Evolutionary conservation across 2,888 invertebrate genomes (phyloP), one percentile per base, ranked within the genome.

Genomic region (Aleiodes alternator): DNA sequence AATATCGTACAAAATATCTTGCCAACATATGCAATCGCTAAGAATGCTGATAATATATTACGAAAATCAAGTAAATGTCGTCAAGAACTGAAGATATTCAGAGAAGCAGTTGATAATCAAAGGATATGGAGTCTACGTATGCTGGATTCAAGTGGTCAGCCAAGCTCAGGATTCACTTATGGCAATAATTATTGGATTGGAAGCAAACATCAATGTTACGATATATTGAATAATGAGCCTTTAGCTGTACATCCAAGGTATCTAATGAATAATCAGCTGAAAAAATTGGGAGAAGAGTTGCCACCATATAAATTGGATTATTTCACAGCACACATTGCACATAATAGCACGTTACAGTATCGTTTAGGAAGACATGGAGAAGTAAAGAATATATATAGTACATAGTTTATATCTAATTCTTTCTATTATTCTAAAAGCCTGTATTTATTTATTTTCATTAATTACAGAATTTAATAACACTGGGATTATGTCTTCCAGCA

Each of bases 341-440:
- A 61, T 16, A 61, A 61, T 43, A 61, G 61, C 43, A 61, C 61
- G 43, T 61, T 61, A 2, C 61, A 61, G 43, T 61, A 61, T n/a
- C 38, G 43, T 14, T 14, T 38, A 3, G 34, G 9, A 43, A 34
- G 16, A 43, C 38, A 34, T 61, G 61, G n/a, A 38, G 61, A 61
- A 61, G 61, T 61, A 61, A 38, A 51, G 51, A 9, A 51, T 12
- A 6, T 9, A 51, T 51, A 23, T 23, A 23, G 23, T 23, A 23
- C 23, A 23, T 23, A 23, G 23, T 23, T 23, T 23, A 23, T 23
- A 23, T 1, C 23, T 23, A 23, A 23, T 23, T 23, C 23, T 2
- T 23, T 23, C 23, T 51, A n/a, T 12, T 9, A n/a, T 14, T 51
- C 11, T 14, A 51, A 51, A n/a, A 51, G n/a, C 8, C 51, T n/a